Evolutionary conservation across 2,797 vertebrate genomes (phyloP).

Genomic region (Notolabrus celidotus): DNA sequence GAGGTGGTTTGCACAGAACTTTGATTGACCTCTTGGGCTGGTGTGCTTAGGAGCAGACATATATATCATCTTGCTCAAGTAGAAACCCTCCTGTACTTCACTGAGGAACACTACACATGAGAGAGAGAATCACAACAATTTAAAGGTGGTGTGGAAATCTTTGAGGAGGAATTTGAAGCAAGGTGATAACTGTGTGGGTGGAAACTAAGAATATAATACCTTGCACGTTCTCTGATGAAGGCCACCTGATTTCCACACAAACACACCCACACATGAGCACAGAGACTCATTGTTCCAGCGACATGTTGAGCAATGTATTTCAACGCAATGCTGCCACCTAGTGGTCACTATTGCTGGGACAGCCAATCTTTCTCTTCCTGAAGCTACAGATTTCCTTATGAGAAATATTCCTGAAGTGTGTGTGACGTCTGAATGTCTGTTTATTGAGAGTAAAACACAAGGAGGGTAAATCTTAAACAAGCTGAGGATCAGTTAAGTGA

Average conservation of each 20-base stretch:
- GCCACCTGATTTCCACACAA: not conserved
- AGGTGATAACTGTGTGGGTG: not conserved
- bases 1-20: not conserved
- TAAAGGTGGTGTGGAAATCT: not conserved
- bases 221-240: not conserved
- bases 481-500: not conserved
- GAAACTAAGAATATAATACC: not conserved
- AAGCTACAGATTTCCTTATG: not conserved
- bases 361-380: slow-evolving; percentile 2
- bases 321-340: slow-evolving; percentile 66
- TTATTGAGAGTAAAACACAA: too few relatives aligned
- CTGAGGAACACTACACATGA: not conserved
- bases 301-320: not conserved
- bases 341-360: slow-evolving; percentile 61
- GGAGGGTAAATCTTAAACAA: not conserved
- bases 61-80: not conserved
- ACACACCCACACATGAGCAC: not conserved
- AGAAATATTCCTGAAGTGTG: too few relatives aligned
- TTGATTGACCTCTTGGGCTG: too few relatives aligned
- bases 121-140: not conserved
- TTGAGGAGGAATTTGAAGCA: slow-evolving; percentile 1
- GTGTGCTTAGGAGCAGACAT: too few relatives aligned
- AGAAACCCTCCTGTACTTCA: not conserved
- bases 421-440: too few relatives aligned
- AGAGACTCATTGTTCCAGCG: not conserved